These are phyloP conservation scores for Stictonetta naevosa DNA, from an alignment of 2,113 vertebrate species.

Conservation along the genomic window DNA sequence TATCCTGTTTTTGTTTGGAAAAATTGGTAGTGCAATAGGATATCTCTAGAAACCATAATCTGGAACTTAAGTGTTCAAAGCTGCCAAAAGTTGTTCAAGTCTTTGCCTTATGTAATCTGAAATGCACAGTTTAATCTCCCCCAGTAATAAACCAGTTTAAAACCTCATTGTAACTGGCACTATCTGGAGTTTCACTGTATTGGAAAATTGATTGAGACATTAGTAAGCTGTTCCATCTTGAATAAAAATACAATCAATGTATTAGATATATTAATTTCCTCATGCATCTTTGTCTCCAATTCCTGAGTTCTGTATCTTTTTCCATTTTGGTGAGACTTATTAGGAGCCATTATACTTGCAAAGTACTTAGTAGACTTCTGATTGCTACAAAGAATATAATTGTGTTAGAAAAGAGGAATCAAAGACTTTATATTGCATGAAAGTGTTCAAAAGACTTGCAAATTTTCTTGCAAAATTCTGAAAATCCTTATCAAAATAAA, in stretches of 20 bases:
- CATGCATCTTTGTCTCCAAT: neutral
- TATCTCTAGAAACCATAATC: neutral
- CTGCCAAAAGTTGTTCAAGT: neutral
- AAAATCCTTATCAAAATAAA: neutral
- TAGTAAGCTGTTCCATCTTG: neutral
- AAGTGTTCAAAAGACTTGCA: neutral
- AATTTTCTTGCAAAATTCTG: neutral
- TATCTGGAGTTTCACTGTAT: fast-evolving
- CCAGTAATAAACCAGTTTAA: neutral
- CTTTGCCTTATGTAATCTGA: neutral
- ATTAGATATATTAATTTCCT: neutral
- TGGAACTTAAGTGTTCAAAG: neutral
- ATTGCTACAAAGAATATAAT: constrained; percentile 25
- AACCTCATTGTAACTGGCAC: neutral
- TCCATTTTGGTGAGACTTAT: neutral
- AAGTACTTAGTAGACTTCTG: constrained; percentile 26
- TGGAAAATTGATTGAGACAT: neutral
- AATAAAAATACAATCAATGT: neutral
- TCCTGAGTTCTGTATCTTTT: neutral
- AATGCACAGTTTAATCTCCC: neutral
- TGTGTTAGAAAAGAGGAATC: neutral
- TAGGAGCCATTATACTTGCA: neutral
- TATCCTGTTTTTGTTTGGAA: neutral
- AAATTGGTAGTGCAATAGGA: neutral
- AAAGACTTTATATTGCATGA: neutral